Evolutionary conservation across 2,797 vertebrate genomes (phyloP), one percentile per base, ranked within the genome.

Genomic region (Bradypus variegatus): DNA sequence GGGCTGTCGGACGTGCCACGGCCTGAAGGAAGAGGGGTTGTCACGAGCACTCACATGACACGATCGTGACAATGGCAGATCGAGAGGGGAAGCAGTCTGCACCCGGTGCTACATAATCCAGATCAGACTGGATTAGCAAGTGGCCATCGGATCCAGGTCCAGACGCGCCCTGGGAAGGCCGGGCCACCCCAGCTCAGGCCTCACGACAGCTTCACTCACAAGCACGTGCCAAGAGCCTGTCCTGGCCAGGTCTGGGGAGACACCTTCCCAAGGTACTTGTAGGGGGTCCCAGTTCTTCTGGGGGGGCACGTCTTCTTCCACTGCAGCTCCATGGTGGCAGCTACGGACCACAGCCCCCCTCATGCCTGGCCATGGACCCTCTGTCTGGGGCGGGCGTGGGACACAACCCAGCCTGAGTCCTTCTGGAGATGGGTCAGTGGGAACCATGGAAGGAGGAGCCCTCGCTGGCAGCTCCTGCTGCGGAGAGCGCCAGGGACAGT

Each of bases 51-150:
- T 41, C 70, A 5, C 2, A 29, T 45, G 7, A 27, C 27, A 4
- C 2, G 18, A 21, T 45, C 19, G 69, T 16, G 53, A 36, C 1
- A 0, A 4, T 2, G 21, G 21, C 50, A n/a, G 1, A 13, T 12
- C 21, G 1, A 18, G 58, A 12, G 48, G 76, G 77, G n/a, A 29
- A 62, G 18, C 55, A 27, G 5, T 31, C 58, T 27, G n/a, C 83
- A 65, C 58, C 69, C 1, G 33, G 1, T 0, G 7, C 0, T 0
- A 21, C 5, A 23, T 18, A 5, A 33, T 65, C 76, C 21, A 45
- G 21, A 33, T 33, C 31, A n/a, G 0, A 0, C 18, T 19, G 27
- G 50, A 3, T 21, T 21, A 9, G 78, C 15, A 45, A 77, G 33
- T 41, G 33, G 76, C 13, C 14, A 11, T 11, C 53, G 11, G 72